Conservation (phyloP, 2,888 invertebrate species). For the Plusia festucae region DNA sequence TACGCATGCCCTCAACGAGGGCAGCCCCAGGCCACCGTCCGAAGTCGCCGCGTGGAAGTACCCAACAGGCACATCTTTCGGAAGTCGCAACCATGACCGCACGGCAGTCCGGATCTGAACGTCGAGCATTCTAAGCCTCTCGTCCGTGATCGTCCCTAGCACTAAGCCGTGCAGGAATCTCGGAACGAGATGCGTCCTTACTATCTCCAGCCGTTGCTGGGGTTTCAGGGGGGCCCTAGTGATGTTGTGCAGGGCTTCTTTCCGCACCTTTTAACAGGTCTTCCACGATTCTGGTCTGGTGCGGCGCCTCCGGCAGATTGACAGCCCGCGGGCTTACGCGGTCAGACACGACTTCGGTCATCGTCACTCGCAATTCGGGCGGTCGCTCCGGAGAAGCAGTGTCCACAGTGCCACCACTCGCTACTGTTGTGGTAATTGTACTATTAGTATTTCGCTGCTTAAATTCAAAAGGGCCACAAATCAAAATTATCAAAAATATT, state of each 20-base stretch:
- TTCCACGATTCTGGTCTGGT: slow-evolving; percentile 12
- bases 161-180: too few relatives aligned
- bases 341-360: not conserved
- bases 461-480: too few relatives aligned
- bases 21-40: slow-evolving; percentile 56
- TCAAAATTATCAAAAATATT: too few relatives aligned
- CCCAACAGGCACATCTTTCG: slow-evolving; percentile 59
- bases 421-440: too few relatives aligned
- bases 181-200: too few relatives aligned
- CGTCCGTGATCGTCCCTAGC: too few relatives aligned
- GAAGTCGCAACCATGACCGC: slow-evolving; percentile 37
- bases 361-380: rapidly evolving
- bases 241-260: too few relatives aligned
- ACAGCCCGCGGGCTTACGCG: not conserved
- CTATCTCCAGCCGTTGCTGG: too few relatives aligned
- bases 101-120: too few relatives aligned
- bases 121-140: too few relatives aligned
- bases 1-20: slow-evolving; percentile 57
- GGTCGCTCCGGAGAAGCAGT: not conserved
- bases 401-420: not conserved
- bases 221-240: too few relatives aligned
- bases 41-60: slow-evolving; percentile 45
- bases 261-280: not conserved
- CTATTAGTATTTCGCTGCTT: too few relatives aligned
- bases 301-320: not conserved